Base-by-base conservation (phyloP, 2,888 invertebrate species). In the Gastracanthus pulcherrimus region DNA sequence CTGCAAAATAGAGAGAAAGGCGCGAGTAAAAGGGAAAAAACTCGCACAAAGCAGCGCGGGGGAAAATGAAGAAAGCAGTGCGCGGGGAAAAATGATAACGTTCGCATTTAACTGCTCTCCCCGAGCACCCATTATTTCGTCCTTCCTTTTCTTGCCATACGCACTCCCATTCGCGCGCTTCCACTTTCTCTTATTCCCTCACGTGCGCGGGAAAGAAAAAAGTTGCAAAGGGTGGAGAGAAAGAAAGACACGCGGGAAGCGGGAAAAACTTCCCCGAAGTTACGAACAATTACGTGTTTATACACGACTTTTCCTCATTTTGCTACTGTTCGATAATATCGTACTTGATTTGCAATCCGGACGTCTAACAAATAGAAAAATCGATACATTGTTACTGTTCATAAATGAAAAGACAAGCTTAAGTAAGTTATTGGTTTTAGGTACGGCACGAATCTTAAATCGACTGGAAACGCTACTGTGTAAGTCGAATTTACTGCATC, bases 71-170 rank as follows among this genome's bases (percentile, higher is more conserved):
- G 29, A 66, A 71, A 29, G 6, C 23, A 60, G 48, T 26, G 36
- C 0, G 66, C 3, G 41, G 66, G 29, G 16, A 19, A 80, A 80
- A 75, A 75, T 62, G 75, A 69, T 64, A 80, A 80, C 34, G 45
- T 38, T 55, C 58, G 55, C 45, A 58, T 80, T 77, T 74, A 81
- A 77, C 69, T 62, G 60, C 41, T 34, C 41, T 34, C 36, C 13
- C 31, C n/a, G 38, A 64, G 70, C 26, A 70, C 2, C 38, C 64
- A 45, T 70, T 80, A 80, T 80, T 71, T 76, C 26, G 13, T 38
- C 16, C 48, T 62, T 36, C n/a, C 51, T 3, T n/a, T 34, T 19
- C n/a, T n/a, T n/a, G 16, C 45, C 26, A 29, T 11, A 29, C 23
- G 23, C 29, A 3, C 34, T n/a, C 36, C 0, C 7, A 41, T 38